A percentile compares a stretch with the other conserved stretches of the same genome.
Evolutionary conservation across 2,888 invertebrate genomes (phyloP).

Genomic region (Tupiocoris notatus): DNA sequence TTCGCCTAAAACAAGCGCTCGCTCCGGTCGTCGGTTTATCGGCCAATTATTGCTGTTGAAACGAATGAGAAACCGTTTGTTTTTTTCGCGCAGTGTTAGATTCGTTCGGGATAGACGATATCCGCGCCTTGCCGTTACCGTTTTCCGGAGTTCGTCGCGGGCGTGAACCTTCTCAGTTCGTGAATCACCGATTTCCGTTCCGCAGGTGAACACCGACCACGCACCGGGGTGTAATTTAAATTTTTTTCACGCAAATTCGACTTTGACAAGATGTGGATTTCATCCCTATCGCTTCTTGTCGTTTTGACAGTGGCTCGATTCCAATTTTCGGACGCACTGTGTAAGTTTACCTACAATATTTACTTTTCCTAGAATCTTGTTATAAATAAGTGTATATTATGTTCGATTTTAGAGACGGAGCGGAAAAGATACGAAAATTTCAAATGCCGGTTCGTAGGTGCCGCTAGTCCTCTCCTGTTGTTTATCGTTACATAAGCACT

Average conservation of each 20-base stretch:
- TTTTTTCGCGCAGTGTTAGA: neutral
- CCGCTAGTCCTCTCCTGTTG: too few relatives aligned
- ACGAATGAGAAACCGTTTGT: neutral
- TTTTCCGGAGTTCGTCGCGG: conserved; percentile 4
- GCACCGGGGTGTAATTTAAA: neutral
- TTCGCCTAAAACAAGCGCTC: conserved; percentile 22
- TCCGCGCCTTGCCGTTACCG: neutral
- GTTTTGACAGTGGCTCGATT: neutral
- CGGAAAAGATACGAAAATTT: too few relatives aligned
- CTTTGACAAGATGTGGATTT: conserved; percentile 8
- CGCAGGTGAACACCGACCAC: neutral
- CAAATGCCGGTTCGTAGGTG: too few relatives aligned
- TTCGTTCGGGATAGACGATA: neutral
- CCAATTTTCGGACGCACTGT: neutral
- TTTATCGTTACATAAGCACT: neutral
- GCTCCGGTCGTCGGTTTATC: neutral
- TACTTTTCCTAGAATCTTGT: too few relatives aligned
- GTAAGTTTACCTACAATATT: too few relatives aligned
- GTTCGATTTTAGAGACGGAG: too few relatives aligned
- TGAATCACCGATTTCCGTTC: neutral
- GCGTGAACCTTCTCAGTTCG: conserved; percentile 22
- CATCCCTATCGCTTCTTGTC: neutral
- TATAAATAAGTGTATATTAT: too few relatives aligned
- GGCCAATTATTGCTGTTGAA: neutral
- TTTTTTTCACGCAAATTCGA: neutral